Evolutionary conservation across 2,113 vertebrate genomes (phyloP).

Genomic region (Murina feae): DNA sequence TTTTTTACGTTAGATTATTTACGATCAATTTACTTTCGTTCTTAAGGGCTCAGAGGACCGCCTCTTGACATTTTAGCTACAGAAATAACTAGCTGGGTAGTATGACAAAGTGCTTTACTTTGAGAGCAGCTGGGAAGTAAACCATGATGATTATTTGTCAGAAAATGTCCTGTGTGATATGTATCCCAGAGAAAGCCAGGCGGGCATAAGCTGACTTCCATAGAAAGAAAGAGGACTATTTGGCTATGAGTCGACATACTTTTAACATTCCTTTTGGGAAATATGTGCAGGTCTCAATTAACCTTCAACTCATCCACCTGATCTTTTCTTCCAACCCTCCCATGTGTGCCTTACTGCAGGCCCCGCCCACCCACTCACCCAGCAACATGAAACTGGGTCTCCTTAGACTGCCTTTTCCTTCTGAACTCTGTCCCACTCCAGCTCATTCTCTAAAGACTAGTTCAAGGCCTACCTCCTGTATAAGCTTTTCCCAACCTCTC

Average conservation of each 20-base stretch:
- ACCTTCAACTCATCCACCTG: neutral
- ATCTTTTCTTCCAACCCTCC: neutral
- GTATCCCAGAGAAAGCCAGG: neutral
- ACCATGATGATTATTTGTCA: neutral
- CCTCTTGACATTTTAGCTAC: neutral
- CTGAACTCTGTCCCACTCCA: neutral
- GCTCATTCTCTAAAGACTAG: neutral
- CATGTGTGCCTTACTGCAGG: neutral
- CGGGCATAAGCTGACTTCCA: neutral
- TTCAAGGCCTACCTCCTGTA: neutral
- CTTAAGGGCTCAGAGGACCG: neutral
- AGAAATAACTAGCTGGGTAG: neutral
- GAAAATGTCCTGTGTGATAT: neutral
- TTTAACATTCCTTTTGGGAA: neutral
- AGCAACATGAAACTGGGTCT: neutral
- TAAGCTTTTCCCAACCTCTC: neutral
- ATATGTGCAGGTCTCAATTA: neutral
- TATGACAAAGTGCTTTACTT: neutral
- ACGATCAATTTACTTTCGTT: neutral
- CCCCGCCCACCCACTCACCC: neutral
- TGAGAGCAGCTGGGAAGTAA: neutral
- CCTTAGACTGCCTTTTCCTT: neutral
- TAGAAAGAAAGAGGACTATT: neutral
- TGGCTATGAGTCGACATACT: neutral
- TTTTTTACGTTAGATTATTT: neutral